A percentile compares a stretch with the other conserved stretches of the same genome.
These are phyloP conservation scores for Neuroterus valhalla DNA, from an alignment of 1,140 invertebrate genomes.

Conservation along the genomic window DNA sequence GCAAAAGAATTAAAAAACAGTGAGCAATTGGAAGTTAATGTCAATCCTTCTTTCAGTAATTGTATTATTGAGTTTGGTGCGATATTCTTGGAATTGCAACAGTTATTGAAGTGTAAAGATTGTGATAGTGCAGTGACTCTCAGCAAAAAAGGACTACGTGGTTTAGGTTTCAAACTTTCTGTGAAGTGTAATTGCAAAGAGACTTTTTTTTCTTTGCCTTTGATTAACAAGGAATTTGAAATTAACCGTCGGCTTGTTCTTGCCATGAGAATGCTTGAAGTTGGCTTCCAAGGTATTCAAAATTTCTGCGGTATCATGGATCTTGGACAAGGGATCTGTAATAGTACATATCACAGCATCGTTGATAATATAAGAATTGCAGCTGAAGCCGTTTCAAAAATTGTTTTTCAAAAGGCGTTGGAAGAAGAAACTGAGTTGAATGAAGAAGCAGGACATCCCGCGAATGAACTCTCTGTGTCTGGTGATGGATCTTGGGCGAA, in stretches of 20 bases:
- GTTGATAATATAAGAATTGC: not conserved
- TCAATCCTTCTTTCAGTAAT: not conserved
- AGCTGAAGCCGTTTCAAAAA: slow-evolving; percentile 24
- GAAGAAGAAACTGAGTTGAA: slow-evolving; percentile 8
- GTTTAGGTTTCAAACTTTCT: slow-evolving; percentile 11
- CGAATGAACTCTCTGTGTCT: not conserved
- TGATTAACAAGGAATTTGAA: slow-evolving; percentile 32
- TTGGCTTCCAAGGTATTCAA: slow-evolving; percentile 43
- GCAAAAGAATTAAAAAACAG: slow-evolving; percentile 1
- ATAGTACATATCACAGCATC: not conserved
- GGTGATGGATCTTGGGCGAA: slow-evolving; percentile 31
- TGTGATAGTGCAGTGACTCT: not conserved
- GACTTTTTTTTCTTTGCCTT: not conserved
- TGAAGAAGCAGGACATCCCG: not conserved
- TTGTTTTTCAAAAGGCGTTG: slow-evolving; percentile 10
- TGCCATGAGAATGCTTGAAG: slow-evolving; percentile 46
- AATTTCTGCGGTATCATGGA: slow-evolving; percentile 49
- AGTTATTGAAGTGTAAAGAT: slow-evolving; percentile 13
- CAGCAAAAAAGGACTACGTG: not conserved
- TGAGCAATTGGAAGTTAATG: not conserved
- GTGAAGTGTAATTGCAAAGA: not conserved
- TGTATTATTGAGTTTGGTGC: not conserved
- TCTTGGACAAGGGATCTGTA: slow-evolving; percentile 30
- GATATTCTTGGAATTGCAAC: not conserved
- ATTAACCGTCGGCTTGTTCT: slow-evolving; percentile 46